Evolutionary conservation across 92 coral and sea anemone species (phyloP).

Genomic region (Epizoanthus ramosus): DNA sequence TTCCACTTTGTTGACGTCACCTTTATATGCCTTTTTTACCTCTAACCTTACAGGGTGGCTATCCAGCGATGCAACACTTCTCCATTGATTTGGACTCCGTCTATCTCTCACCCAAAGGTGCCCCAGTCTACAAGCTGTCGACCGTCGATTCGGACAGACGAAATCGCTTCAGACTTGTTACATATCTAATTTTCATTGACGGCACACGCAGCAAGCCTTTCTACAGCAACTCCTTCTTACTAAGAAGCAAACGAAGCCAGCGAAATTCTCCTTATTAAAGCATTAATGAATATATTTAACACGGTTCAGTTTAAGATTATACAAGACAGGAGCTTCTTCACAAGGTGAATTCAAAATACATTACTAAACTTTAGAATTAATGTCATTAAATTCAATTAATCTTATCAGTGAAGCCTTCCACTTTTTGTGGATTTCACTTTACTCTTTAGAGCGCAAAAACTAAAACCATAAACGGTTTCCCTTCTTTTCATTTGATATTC

Average conservation of each 20-base stretch:
- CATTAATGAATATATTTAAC: neutral
- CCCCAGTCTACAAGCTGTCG: constrained; percentile 95
- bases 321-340: neutral
- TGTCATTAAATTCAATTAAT: too few relatives aligned
- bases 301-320: neutral
- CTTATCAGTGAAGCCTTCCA: constrained; percentile 2
- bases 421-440: constrained; percentile 6
- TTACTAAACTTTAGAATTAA: too few relatives aligned
- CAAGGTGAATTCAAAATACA: neutral
- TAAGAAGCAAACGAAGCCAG: constrained; percentile 87
- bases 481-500: constrained; percentile 3
- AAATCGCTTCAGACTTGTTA: constrained; percentile 86
- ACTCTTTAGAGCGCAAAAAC: neutral
- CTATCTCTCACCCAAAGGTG: constrained; percentile 83
- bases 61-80: constrained; percentile 84
- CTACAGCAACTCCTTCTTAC: constrained; percentile 83
- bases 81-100: constrained; percentile 96
- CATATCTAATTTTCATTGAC: constrained; percentile 73
- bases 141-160: constrained; percentile 96
- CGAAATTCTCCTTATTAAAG: constrained; percentile 61
- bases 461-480: neutral
- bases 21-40: neutral
- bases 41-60: constrained; percentile 57
- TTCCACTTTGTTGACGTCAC: too few relatives aligned
- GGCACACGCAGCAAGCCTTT: constrained; percentile 85